Base-by-base conservation (phyloP, 2,888 invertebrate genomes). In the Alloplasta piceator region DNA sequence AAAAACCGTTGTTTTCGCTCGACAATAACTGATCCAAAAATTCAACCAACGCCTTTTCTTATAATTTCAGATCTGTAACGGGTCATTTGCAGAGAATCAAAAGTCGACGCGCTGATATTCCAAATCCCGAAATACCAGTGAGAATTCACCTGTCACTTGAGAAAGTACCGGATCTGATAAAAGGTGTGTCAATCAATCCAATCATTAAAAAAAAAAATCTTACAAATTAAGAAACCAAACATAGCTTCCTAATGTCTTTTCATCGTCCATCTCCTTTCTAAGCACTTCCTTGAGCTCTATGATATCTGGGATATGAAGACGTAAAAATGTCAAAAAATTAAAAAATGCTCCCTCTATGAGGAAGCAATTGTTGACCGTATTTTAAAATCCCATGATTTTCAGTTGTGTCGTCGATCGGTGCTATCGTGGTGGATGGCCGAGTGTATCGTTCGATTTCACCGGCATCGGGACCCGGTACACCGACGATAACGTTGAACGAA, bases 41-140 rank as follows among this genome's bases (percentile, higher is more conserved):
- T 26, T 2, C 26, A 26, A 26, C 26, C 26, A 26, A 26, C 26
- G 26, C 26, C 26, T 26, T 26, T 26, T 26, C 3, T 26, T 26
- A 26, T 26, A 1, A 26, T 67, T 78, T 75, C 70, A 92, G 92
- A 74, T 92, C 92, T 60, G 91, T 93, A 7, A 95, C 95, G 63
- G 94, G 94, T 84, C 97, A 97, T 93, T 93, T 97, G 87, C 96
- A 96, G 92, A 94, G 97, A 90, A 95, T 97, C 88, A 97, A 97
- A 93, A 95, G 95, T 87, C 95, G 96, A 82, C 94, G 97, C 87
- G 97, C 97, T 2, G 97, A 97, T 93, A 97, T 97, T 90, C 97
- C 97, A 84, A 97, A 97, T 94, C 97, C 97, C 14, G 97, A 97
- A 93, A 96, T 97, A 86, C 97, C 97, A 46, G 97, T 97, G 84